Conservation (phyloP, 2,113 vertebrate species). For the Scophthalmus maximus region DNA sequence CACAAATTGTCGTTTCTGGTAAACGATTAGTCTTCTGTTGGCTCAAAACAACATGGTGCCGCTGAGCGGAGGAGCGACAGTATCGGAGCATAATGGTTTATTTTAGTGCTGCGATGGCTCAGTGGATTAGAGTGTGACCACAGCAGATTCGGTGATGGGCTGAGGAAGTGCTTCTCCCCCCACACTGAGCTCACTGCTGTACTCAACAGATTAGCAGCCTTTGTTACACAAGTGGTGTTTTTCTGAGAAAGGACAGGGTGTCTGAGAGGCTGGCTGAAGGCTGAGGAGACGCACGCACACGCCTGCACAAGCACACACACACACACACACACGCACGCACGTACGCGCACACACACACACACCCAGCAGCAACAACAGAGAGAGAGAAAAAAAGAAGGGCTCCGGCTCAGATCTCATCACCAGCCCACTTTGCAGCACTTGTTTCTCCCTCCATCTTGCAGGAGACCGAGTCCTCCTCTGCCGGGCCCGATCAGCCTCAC, state of each 20-base stretch:
- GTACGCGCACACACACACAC: slow-evolving; percentile 15
- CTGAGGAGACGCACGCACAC: slow-evolving; percentile 31
- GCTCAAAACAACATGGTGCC: neutral
- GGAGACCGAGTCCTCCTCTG: slow-evolving; percentile 4
- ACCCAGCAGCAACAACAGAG: slow-evolving; percentile 13
- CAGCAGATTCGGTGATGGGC: slow-evolving; percentile 62
- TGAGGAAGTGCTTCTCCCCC: slow-evolving; percentile 59
- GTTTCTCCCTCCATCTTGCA: slow-evolving; percentile 45
- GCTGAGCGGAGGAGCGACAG: slow-evolving; percentile 29
- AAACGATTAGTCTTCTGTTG: neutral
- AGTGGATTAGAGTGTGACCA: slow-evolving; percentile 72
- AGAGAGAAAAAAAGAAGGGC: slow-evolving; percentile 31
- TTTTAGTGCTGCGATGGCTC: slow-evolving; percentile 69
- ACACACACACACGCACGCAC: slow-evolving; percentile 1
- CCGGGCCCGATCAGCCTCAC: slow-evolving; percentile 23
- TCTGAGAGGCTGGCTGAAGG: slow-evolving; percentile 63
- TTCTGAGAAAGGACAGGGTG: slow-evolving; percentile 65
- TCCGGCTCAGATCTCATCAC: slow-evolving; percentile 63
- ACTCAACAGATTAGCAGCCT: slow-evolving; percentile 75
- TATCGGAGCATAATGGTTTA: slow-evolving; percentile 63
- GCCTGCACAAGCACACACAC: slow-evolving; percentile 10
- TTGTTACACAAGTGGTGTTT: slow-evolving; percentile 74
- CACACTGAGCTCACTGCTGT: slow-evolving; percentile 59
- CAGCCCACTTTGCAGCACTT: slow-evolving; percentile 46
- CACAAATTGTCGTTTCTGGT: neutral